These are phyloP conservation scores for Martes flavigula DNA, from an alignment of 2,797 vertebrate genomes.

Conservation along the genomic window DNA sequence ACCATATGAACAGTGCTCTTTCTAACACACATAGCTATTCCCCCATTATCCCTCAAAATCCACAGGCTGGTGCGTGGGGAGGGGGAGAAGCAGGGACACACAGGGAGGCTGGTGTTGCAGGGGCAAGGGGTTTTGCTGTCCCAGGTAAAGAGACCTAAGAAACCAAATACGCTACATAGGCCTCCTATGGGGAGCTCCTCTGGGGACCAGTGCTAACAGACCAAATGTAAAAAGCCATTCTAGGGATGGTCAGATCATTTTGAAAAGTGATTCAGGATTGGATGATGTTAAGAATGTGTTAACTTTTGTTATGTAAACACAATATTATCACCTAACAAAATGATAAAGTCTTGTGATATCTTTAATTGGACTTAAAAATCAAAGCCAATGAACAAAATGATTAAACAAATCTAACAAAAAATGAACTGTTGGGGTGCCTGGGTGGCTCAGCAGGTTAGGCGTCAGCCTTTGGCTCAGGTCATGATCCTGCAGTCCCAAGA, in stretches of 20 bases:
- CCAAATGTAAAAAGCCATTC: neutral
- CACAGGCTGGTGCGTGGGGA: neutral
- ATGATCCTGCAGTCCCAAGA: neutral
- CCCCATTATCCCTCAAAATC: neutral
- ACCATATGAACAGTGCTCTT: neutral
- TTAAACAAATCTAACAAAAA: constrained; percentile 8
- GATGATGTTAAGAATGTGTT: neutral
- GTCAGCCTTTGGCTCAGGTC: neutral
- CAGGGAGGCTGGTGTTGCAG: neutral
- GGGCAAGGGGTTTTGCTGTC: neutral
- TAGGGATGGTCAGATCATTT: neutral
- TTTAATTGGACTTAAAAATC: constrained; percentile 2
- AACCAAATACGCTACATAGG: neutral
- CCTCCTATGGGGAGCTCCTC: neutral
- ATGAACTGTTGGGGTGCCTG: neutral
- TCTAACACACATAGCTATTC: neutral
- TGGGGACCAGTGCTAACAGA: neutral
- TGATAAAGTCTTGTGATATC: neutral
- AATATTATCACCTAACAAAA: neutral
- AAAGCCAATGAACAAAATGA: neutral
- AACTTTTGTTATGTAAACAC: neutral
- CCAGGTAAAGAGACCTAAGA: neutral
- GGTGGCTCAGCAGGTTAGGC: neutral
- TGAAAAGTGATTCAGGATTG: neutral
- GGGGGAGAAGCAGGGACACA: fast-evolving